Percentiles rank a stretch among this genome's conserved stretches.
Evolutionary conservation across 2,888 invertebrate genomes (phyloP).

Genomic region (Ypsolopha sequella): DNA sequence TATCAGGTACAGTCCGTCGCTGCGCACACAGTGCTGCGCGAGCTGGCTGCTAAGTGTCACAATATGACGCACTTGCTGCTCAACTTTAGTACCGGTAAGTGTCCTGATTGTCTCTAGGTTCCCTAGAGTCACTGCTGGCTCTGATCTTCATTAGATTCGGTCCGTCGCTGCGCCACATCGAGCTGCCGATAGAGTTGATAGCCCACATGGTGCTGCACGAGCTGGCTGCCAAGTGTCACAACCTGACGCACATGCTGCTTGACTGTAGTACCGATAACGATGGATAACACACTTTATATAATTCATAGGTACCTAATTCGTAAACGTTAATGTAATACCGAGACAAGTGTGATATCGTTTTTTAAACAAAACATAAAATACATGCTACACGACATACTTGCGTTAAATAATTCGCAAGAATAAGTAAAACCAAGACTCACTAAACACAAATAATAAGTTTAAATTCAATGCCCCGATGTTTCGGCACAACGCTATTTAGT

Average conservation of each 20-base stretch:
- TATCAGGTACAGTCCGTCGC: constrained; percentile 87
- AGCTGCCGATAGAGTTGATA: constrained; percentile 95
- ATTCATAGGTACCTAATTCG: no score
- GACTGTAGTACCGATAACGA: constrained; percentile 94
- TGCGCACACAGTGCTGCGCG: constrained; percentile 96
- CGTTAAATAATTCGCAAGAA: constrained; percentile 20
- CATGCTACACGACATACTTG: no score
- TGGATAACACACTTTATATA: no score
- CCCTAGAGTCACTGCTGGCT: constrained; percentile 87
- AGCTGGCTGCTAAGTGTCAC: constrained; percentile 95
- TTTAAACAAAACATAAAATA: no score
- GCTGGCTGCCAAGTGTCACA: constrained; percentile 95
- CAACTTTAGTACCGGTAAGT: constrained; percentile 88
- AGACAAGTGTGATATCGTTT: no score
- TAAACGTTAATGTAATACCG: no score
- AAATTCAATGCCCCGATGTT: constrained; percentile 31
- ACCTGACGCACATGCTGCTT: constrained; percentile 94
- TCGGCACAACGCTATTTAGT: constrained; percentile 59
- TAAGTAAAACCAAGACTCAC: constrained; percentile 70
- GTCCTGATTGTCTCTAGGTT: constrained; percentile 57
- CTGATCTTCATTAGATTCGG: constrained; percentile 91
- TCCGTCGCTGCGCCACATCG: constrained; percentile 89
- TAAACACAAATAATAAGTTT: constrained; percentile 59
- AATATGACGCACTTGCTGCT: constrained; percentile 96
- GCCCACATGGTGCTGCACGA: constrained; percentile 98